Base-by-base conservation (phyloP, 1,140 invertebrate genomes). In the Drosophila obscura region DNA sequence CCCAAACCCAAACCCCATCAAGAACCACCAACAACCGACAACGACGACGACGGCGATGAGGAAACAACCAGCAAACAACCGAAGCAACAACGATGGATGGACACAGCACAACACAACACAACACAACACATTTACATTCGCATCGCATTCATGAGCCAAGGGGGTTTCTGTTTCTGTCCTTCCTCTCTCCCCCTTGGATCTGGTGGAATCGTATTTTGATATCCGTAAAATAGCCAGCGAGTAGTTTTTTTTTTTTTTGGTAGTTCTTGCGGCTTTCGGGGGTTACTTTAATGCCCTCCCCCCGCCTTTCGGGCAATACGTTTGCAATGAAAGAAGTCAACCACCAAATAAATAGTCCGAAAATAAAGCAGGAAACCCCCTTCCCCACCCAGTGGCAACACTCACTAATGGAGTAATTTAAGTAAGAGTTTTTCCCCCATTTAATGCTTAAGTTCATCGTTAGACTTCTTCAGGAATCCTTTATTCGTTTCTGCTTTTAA, bases 101-200 rank as follows among this genome's bases (percentile, higher is more conserved):
- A 39, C 35, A 13, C 35, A 39, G 46, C 28, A 41, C 24, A 28
- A 15, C 44, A 26, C 44, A 41, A 41, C 44, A 28, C 45, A 55
- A 41, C 43, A 63, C 58, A 73, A 62, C 59, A 68, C 69, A 80
- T 74, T 64, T 63, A 62, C 60, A 75, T 77, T 88, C 67, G 53
- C 78, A 87, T 87, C 66, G 58, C 79, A 88, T 88, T 87, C 82
- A 87, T 81, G 61, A 77, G 63, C 45, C 46, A 22, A 16, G 52
- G 51, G 79, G 79, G 48, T 49, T 66, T 4, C 26, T 11, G 19
- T 19, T 19, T 19, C 19, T 19, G 19, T 19, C 19, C 26, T 31
- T 31, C n/a, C 46, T 48, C 44, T 66, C 19, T 35, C n/a, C 48
- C 60, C 26, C 16, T 28, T 39, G 44, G 65, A 64, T 63, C 74